phyloP scores from a whole-genome alignment of 2,797 vertebrate species.

The Tolypeutes matacus region DNA sequence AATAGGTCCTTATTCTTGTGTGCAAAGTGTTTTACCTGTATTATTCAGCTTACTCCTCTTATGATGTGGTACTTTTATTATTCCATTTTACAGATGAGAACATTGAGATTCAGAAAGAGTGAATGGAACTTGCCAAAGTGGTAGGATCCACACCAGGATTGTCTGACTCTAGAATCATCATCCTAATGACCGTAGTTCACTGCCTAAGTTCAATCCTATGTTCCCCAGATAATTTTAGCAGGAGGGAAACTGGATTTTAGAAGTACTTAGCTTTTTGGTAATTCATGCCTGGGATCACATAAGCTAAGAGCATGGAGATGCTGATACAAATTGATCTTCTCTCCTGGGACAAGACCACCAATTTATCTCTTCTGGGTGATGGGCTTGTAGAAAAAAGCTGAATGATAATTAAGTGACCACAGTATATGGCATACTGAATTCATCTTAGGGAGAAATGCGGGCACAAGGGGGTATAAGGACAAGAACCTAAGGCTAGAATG shows the following conservation, averaged over 20 bases:
- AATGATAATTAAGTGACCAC: background rate
- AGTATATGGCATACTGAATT: background rate
- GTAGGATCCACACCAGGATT: slow-evolving; percentile 12
- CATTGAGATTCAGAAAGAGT: slow-evolving; percentile 50
- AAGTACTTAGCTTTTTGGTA: background rate
- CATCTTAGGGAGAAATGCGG: slow-evolving; percentile 21
- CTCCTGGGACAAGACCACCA: background rate
- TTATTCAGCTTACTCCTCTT: slow-evolving; percentile 22
- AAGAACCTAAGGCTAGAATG: background rate
- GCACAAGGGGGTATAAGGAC: background rate
- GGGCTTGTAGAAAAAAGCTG: slow-evolving; percentile 14
- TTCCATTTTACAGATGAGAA: slow-evolving; percentile 34
- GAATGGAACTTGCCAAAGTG: background rate
- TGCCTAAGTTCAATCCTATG: background rate
- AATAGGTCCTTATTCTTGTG: slow-evolving; percentile 12
- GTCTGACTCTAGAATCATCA: background rate
- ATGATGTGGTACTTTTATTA: slow-evolving; percentile 24
- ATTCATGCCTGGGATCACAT: background rate
- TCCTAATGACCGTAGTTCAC: background rate
- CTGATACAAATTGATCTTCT: background rate
- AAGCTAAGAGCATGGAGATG: background rate
- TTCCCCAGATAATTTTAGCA: background rate
- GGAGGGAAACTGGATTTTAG: background rate
- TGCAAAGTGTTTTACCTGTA: slow-evolving; percentile 1
- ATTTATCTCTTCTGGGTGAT: background rate